phyloP scores from a whole-genome alignment of 2,797 vertebrate genomes.

The Halcyon smyrnensis region DNA sequence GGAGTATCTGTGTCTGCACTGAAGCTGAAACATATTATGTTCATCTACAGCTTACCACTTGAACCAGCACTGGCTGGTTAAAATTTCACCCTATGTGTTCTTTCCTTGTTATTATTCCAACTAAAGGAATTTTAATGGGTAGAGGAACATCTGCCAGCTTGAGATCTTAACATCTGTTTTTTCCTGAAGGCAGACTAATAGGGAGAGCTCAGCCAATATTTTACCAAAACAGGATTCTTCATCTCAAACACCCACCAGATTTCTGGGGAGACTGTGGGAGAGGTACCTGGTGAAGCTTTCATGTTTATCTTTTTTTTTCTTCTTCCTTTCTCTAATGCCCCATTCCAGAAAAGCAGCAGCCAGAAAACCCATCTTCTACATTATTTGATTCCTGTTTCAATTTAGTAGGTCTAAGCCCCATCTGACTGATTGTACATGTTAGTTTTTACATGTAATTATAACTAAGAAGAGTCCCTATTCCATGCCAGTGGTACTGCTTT shows the following conservation, averaged over 20 bases:
- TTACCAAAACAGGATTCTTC: neutral
- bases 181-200: neutral
- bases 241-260: neutral
- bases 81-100: neutral
- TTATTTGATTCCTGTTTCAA: neutral
- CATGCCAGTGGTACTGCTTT: no score
- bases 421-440: rapidly evolving
- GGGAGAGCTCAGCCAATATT: neutral
- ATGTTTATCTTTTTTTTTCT: neutral
- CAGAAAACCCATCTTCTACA: neutral
- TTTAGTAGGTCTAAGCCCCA: neutral
- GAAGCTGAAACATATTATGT: neutral
- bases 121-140: neutral
- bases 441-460: neutral
- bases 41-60: neutral
- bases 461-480: neutral
- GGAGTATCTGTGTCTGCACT: neutral
- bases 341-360: neutral
- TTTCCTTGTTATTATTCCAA: neutral
- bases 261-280: rapidly evolving
- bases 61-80: neutral
- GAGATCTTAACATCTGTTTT: neutral
- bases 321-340: neutral
- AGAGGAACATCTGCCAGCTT: constrained; percentile 10
- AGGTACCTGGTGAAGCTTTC: rapidly evolving